Evolutionary conservation across 2,888 invertebrate genomes (phyloP).

Genomic region (Heliconius sara): DNA sequence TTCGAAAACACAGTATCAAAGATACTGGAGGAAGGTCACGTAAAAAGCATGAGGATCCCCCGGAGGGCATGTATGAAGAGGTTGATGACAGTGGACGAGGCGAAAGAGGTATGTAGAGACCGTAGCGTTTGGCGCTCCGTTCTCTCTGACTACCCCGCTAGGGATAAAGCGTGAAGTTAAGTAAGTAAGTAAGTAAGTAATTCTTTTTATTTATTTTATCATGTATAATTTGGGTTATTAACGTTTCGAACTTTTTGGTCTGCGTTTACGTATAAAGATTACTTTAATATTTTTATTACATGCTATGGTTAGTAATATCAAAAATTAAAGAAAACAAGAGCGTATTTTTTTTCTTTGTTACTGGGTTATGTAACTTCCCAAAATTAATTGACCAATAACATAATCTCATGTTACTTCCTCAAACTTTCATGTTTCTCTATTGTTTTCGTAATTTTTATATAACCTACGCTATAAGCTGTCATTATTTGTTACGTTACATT

Average conservation of each 20-base stretch:
- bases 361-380: background rate
- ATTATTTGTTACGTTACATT: slow-evolving; percentile 14
- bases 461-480: slow-evolving; percentile 1
- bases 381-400: slow-evolving; percentile 17
- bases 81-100: too few relatives aligned
- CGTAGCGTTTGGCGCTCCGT: too few relatives aligned
- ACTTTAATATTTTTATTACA: background rate
- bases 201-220: background rate
- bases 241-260: background rate
- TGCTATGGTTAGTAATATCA: background rate
- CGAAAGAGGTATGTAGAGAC: too few relatives aligned
- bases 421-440: slow-evolving; percentile 8
- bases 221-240: background rate
- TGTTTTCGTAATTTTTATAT: slow-evolving; percentile 16
- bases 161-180: too few relatives aligned
- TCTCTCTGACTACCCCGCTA: too few relatives aligned
- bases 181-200: too few relatives aligned
- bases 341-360: background rate
- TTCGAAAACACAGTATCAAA: too few relatives aligned
- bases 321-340: background rate
- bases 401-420: slow-evolving; percentile 24
- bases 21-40: too few relatives aligned
- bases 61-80: too few relatives aligned
- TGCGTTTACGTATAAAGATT: background rate
- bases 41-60: too few relatives aligned